Conservation (phyloP, 2,888 invertebrate species). For the Stenotaenia linearis region DNA sequence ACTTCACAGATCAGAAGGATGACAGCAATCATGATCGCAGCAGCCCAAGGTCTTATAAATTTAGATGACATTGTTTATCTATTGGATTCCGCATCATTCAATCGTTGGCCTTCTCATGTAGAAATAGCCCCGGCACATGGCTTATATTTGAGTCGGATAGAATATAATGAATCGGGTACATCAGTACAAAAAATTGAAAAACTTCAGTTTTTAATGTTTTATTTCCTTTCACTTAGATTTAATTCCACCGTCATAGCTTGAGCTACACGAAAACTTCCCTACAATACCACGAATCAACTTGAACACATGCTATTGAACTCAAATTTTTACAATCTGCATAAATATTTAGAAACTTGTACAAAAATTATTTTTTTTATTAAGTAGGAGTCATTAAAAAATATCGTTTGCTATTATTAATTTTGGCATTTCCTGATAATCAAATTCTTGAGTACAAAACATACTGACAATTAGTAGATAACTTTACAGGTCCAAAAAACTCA, state of each 20-base stretch:
- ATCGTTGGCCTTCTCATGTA: slow-evolving; percentile 57
- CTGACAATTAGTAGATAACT: no score
- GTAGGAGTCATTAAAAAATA: no score
- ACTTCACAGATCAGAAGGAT: slow-evolving; percentile 77
- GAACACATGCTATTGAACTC: not conserved
- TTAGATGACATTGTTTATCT: slow-evolving; percentile 63
- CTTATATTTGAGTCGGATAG: not conserved
- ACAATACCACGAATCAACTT: not conserved
- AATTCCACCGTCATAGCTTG: not conserved
- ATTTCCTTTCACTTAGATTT: not conserved
- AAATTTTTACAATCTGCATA: no score
- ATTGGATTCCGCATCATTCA: slow-evolving; percentile 68
- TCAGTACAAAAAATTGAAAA: not conserved
- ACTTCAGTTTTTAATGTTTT: not conserved
- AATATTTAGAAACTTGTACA: no score
- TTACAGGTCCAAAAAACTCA: no score
- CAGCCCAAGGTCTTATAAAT: slow-evolving; percentile 58
- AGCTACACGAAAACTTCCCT: not conserved
- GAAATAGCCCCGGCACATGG: slow-evolving; percentile 60
- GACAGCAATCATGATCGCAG: slow-evolving; percentile 60
- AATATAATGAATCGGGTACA: slow-evolving; percentile 14
- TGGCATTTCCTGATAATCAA: no score
- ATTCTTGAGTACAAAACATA: no score
- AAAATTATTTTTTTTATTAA: no score
- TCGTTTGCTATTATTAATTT: no score